Conservation (phyloP, 1,140 invertebrate species). For the Drosophila auraria region DNA sequence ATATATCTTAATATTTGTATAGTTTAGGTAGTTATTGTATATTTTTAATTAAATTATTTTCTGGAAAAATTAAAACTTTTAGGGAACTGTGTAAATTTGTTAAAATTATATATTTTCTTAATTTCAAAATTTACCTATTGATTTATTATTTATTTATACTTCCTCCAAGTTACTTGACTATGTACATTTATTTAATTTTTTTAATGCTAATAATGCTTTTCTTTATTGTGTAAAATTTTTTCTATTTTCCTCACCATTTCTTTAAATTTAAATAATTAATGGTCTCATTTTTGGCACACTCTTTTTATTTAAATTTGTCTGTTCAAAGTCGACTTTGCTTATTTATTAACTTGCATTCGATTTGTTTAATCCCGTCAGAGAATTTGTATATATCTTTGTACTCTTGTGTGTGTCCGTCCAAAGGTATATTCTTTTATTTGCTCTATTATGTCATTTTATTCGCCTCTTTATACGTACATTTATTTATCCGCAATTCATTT, state of each 20-base stretch:
- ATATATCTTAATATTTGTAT: too few species aligned
- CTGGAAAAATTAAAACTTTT: too few species aligned
- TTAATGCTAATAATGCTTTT: too few species aligned
- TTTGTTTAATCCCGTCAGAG: slow-evolving; percentile 22
- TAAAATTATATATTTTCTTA: background rate
- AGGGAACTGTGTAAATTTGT: too few species aligned
- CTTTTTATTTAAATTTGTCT: slow-evolving; percentile 11
- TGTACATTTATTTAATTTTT: too few species aligned
- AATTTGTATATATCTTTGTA: background rate
- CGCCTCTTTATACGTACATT: slow-evolving; percentile 37
- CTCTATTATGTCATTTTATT: slow-evolving; percentile 77
- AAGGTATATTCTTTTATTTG: slow-evolving; percentile 57
- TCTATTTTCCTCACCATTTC: background rate
- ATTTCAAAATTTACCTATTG: slow-evolving; percentile 2
- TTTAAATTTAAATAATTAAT: slow-evolving; percentile 3
- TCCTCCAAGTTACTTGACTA: too few species aligned
- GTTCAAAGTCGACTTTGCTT: slow-evolving; percentile 13
- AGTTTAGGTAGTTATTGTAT: too few species aligned
- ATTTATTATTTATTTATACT: background rate
- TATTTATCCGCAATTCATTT: slow-evolving; percentile 45
- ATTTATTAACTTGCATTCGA: slow-evolving; percentile 49
- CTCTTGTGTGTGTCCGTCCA: background rate
- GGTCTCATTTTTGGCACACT: background rate
- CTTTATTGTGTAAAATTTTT: too few species aligned
- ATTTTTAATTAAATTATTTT: too few species aligned